Conservation (phyloP, 2,888 invertebrate genomes). For the Eristalinus aeneus region DNA sequence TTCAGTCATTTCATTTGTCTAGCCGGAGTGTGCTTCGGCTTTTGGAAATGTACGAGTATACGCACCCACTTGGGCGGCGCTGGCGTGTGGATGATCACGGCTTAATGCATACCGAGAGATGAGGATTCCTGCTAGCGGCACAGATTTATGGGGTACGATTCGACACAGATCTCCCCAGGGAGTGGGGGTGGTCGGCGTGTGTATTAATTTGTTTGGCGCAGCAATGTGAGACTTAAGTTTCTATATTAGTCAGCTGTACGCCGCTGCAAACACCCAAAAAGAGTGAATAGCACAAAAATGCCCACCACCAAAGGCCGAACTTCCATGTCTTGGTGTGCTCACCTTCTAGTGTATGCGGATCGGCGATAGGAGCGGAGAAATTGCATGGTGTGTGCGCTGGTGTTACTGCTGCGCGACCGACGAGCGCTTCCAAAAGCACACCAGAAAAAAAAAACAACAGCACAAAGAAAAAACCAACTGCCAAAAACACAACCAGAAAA, state of each 20-base stretch:
- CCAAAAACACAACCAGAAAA: background rate
- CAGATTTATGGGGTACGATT: background rate
- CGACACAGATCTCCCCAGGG: background rate
- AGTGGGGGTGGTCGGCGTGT: background rate
- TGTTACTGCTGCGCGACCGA: constrained; percentile 11
- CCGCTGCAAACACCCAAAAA: constrained; percentile 2
- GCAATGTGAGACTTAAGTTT: background rate
- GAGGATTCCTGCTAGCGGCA: background rate
- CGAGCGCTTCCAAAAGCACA: constrained; percentile 60
- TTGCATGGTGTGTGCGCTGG: constrained; percentile 62
- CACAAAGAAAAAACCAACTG: background rate
- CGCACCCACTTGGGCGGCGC: constrained; percentile 10
- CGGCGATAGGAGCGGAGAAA: constrained; percentile 14
- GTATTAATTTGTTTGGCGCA: background rate
- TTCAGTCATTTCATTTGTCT: background rate
- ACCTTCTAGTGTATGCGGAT: constrained; percentile 36
- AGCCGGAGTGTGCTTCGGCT: background rate
- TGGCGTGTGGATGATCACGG: background rate
- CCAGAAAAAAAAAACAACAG: constrained; percentile 29
- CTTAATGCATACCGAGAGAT: background rate
- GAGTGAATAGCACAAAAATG: background rate
- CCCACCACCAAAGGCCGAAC: background rate
- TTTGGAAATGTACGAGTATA: background rate
- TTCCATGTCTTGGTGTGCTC: constrained; percentile 37
- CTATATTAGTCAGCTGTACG: background rate